phyloP scores from a whole-genome alignment of 2,113 vertebrate genomes.

The Seriola quinqueradiata region DNA sequence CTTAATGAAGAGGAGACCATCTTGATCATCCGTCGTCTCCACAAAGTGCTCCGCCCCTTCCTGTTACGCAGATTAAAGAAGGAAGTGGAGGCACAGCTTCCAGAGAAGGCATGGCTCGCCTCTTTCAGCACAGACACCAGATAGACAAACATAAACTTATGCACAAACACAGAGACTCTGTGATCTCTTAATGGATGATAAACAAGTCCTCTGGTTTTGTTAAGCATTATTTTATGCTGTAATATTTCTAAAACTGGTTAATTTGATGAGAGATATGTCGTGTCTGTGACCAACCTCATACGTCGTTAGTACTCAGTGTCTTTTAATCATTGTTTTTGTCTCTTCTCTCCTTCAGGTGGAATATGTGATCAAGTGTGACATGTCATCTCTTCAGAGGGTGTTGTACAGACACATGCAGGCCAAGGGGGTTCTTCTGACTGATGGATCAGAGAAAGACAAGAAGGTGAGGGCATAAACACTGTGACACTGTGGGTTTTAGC shows the following conservation, averaged over 20 bases:
- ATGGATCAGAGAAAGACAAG: conserved; percentile 97
- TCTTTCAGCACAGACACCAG: background rate
- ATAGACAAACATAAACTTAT: background rate
- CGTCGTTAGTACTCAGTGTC: background rate
- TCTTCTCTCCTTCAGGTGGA: conserved; percentile 87
- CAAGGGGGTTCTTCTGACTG: conserved; percentile 95
- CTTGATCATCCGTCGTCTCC: conserved; percentile 95
- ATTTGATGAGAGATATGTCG: background rate
- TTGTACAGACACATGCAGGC: conserved; percentile 98
- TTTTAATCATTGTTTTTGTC: background rate
- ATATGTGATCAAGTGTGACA: conserved; percentile 98
- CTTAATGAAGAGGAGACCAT: conserved; percentile 98
- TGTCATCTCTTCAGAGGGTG: conserved; percentile 95
- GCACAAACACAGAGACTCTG: background rate
- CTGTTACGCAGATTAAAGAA: conserved; percentile 95
- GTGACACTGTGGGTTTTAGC: background rate
- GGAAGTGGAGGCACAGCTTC: conserved; percentile 96
- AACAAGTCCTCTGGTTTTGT: background rate
- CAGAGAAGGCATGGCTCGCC: conserved; percentile 89
- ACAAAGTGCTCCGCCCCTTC: conserved; percentile 98
- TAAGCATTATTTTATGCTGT: background rate
- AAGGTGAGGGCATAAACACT: conserved; percentile 85
- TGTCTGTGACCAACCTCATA: background rate
- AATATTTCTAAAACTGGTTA: background rate
- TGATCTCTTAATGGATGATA: background rate